A percentile compares a stretch with the other conserved stretches of the same genome.
These are phyloP conservation scores for Pipistrellus nathusii DNA, from an alignment of 2,797 vertebrate genomes.

Conservation along the genomic window DNA sequence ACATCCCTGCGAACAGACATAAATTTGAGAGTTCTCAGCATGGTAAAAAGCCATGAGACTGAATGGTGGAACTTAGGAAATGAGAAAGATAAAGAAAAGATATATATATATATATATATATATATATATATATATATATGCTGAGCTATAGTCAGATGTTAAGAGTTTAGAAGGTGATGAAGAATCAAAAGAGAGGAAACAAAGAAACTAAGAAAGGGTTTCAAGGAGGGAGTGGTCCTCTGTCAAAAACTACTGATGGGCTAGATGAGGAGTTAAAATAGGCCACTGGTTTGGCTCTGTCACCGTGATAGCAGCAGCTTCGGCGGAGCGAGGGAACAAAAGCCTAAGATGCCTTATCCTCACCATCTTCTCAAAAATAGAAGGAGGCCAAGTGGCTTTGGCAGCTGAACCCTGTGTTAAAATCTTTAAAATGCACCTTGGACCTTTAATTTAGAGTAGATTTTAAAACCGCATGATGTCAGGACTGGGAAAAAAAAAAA, in stretches of 20 bases:
- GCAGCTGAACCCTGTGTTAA: constrained; percentile 53
- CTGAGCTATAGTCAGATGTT: not conserved
- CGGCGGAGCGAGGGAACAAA: not conserved
- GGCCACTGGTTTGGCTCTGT: not conserved
- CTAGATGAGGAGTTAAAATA: not conserved
- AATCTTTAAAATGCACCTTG: constrained; percentile 33
- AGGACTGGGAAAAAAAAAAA: constrained; percentile 4
- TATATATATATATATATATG: no score
- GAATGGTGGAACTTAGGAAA: not conserved
- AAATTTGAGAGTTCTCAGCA: not conserved
- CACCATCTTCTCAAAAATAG: constrained; percentile 49
- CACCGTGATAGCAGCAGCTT: not conserved
- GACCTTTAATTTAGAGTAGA: constrained; percentile 44
- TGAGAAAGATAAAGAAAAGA: not conserved
- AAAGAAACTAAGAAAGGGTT: not conserved
- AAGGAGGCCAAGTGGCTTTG: constrained; percentile 43
- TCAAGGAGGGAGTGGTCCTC: not conserved
- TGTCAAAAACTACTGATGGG: not conserved
- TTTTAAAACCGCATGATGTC: constrained; percentile 59
- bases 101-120: not conserved
- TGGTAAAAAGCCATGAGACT: not conserved
- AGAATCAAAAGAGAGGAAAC: not conserved
- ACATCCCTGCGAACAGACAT: not conserved
- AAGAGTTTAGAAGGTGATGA: not conserved
- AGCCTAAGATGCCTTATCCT: not conserved